Percentiles rank a stretch among this genome's conserved stretches.
phyloP scores from a whole-genome alignment of 2,888 invertebrate species.

The Brenthis hecate region DNA sequence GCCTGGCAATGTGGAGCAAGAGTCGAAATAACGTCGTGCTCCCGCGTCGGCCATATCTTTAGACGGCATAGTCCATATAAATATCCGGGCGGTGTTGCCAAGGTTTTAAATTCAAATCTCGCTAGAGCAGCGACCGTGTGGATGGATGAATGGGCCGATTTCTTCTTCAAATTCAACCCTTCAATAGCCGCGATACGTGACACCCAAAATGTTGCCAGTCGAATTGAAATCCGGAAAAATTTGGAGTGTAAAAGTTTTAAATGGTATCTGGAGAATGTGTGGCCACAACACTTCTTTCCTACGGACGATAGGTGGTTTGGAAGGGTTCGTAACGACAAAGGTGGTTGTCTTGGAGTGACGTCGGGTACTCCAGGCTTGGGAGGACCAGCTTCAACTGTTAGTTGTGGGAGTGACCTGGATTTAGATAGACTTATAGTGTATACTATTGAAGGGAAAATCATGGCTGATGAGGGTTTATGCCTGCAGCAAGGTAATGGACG shows the following conservation, averaged over 20 bases:
- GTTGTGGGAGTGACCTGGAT: slow-evolving; percentile 83
- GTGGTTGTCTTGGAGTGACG: slow-evolving; percentile 64
- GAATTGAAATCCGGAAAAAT: slow-evolving; percentile 86
- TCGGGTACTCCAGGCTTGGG: slow-evolving; percentile 84
- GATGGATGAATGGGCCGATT: slow-evolving; percentile 99
- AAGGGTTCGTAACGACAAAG: slow-evolving; percentile 84
- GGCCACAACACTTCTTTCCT: slow-evolving; percentile 98
- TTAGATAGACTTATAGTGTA: slow-evolving; percentile 88
- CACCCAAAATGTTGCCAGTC: slow-evolving; percentile 83
- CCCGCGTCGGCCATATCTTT: slow-evolving; percentile 96
- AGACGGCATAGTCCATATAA: slow-evolving; percentile 96
- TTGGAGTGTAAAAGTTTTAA: slow-evolving; percentile 93
- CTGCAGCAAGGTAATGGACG: slow-evolving; percentile 86
- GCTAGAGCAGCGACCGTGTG: slow-evolving; percentile 97
- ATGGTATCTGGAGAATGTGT: slow-evolving; percentile 97
- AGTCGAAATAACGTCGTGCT: slow-evolving; percentile 95
- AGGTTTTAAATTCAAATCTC: slow-evolving; percentile 94
- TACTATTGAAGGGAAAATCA: slow-evolving; percentile 86
- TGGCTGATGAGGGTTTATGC: slow-evolving; percentile 94
- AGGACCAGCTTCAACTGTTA: slow-evolving; percentile 85
- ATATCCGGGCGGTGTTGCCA: slow-evolving; percentile 95
- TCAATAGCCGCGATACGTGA: slow-evolving; percentile 83
- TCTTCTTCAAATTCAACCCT: slow-evolving; percentile 93
- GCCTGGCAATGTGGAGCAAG: slow-evolving; percentile 97
- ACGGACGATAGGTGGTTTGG: slow-evolving; percentile 94